Conservation (phyloP, 2,113 vertebrate genomes). For the Rhinoptilus africanus region DNA sequence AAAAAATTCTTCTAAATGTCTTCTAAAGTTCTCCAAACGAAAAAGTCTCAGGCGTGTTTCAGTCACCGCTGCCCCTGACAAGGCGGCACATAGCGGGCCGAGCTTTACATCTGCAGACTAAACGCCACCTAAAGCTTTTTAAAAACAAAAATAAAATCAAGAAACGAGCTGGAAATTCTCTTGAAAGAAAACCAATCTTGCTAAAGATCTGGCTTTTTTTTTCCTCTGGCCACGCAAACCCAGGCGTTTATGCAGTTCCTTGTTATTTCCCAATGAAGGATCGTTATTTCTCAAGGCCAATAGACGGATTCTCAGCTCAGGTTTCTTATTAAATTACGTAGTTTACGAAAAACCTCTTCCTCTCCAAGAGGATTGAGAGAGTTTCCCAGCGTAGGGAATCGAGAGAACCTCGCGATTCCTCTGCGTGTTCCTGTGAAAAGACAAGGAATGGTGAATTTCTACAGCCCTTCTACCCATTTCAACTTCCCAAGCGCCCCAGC, state of each 20-base stretch:
- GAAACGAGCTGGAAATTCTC: not conserved
- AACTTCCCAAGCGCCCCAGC: not conserved
- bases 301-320: fast-evolving
- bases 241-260: not conserved
- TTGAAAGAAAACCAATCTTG: not conserved
- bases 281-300: not conserved
- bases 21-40: no score
- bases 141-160: not conserved
- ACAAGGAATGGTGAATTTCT: not conserved
- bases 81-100: not conserved
- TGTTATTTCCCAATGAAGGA: not conserved
- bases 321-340: not conserved
- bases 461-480: not conserved
- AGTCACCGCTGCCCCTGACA: not conserved
- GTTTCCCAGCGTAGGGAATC: not conserved
- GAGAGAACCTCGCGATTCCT: not conserved
- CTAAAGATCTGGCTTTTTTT: not conserved
- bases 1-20: no score
- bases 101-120: not conserved
- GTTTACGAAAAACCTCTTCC: not conserved
- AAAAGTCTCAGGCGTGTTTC: not conserved
- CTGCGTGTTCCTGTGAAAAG: fast-evolving
- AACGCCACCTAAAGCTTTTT: not conserved
- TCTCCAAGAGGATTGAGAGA: not conserved
- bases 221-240: not conserved